A percentile compares a stretch with the other conserved stretches of the same genome.
phyloP scores from a whole-genome alignment of 2,113 vertebrate species.

The Sinocyclocheilus anophthalmus region DNA sequence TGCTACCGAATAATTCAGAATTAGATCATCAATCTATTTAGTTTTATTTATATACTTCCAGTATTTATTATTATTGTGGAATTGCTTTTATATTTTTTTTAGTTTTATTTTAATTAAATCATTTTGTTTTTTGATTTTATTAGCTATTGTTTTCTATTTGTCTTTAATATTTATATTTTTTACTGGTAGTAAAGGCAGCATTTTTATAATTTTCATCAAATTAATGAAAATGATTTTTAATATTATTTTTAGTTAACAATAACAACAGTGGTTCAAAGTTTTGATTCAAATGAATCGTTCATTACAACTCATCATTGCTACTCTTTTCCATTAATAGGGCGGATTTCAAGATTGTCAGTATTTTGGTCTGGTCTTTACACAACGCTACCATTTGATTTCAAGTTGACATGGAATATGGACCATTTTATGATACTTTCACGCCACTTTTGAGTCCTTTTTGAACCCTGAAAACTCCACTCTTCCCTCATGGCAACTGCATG shows the following conservation, averaged over 20 bases:
- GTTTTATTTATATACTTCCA: neutral
- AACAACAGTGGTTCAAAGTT: neutral
- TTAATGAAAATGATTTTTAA: neutral
- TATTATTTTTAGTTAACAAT: neutral
- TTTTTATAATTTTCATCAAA: neutral
- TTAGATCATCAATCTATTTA: neutral
- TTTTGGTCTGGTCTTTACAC: neutral
- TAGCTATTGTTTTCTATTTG: too few species aligned
- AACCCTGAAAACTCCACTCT: neutral
- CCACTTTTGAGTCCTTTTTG: neutral
- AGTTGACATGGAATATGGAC: too few species aligned
- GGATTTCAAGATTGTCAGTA: neutral
- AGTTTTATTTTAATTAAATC: too few species aligned
- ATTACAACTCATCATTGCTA: neutral
- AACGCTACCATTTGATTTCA: neutral
- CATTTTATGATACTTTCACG: neutral
- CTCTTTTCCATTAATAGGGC: neutral
- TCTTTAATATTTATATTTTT: neutral
- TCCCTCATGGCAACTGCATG: neutral
- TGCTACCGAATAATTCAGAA: too few species aligned
- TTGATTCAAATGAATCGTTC: neutral
- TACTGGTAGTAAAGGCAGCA: neutral
- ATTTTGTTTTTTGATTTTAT: too few species aligned
- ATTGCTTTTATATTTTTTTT: too few species aligned
- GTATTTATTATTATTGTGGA: too few species aligned